phyloP scores from a whole-genome alignment of 92 coral and sea anemone genomes.

The Epizoanthus fatuus region DNA sequence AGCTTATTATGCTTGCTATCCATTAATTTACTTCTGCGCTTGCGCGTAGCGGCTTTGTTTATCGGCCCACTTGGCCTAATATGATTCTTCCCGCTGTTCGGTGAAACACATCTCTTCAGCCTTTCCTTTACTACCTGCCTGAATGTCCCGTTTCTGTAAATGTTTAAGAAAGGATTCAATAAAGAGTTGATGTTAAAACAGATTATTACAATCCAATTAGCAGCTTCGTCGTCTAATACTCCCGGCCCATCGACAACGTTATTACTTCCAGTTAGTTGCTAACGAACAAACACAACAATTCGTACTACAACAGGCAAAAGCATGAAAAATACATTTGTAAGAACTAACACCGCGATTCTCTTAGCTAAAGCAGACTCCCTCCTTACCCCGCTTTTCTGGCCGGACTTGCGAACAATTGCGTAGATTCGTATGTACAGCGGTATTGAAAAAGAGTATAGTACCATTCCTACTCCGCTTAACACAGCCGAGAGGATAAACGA shows the following conservation, averaged over 20 bases:
- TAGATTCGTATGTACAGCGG: background rate
- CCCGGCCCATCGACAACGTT: background rate
- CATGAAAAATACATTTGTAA: constrained; percentile 14
- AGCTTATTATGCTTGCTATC: no score
- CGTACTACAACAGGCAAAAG: constrained; percentile 5
- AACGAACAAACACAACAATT: background rate
- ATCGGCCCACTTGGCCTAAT: no score
- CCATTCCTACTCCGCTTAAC: background rate
- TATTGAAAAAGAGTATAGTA: background rate
- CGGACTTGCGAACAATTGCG: background rate
- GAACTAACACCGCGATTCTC: constrained; percentile 3
- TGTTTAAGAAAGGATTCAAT: constrained; percentile 10
- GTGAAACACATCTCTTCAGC: no score
- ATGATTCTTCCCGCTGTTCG: no score
- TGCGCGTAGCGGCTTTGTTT: no score
- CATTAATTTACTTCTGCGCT: no score
- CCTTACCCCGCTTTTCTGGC: background rate
- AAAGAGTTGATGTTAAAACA: constrained; percentile 26
- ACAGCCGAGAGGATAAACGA: background rate
- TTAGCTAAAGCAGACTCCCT: constrained; percentile 1
- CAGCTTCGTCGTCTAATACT: constrained; percentile 6
- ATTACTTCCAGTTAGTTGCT: background rate
- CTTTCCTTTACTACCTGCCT: background rate
- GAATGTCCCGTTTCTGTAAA: constrained; percentile 5
- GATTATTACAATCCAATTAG: constrained; percentile 10